Conservation (phyloP, 2,888 invertebrate species). For the Thereva nobilitata region DNA sequence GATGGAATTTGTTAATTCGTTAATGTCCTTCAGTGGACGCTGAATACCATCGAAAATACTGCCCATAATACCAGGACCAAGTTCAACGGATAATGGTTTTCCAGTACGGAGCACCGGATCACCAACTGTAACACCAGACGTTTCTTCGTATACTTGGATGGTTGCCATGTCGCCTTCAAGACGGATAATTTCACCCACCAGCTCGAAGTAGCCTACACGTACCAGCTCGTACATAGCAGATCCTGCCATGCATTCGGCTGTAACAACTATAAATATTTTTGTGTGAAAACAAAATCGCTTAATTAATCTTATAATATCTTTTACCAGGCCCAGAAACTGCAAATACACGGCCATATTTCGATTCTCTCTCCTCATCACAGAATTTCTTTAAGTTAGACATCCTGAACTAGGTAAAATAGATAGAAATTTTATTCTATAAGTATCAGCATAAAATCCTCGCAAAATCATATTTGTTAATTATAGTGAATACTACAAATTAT, state of each 20-base stretch:
- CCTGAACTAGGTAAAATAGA: constrained; percentile 22
- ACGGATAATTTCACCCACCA: constrained; percentile 99
- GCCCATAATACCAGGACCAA: constrained; percentile 98
- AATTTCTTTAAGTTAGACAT: constrained; percentile 75
- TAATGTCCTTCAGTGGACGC: constrained; percentile 95
- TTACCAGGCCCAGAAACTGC: constrained; percentile 98
- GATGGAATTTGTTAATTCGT: constrained; percentile 90
- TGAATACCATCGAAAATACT: constrained; percentile 99
- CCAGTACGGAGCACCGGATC: constrained; percentile 98
- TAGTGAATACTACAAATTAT: too few relatives aligned
- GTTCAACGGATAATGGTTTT: constrained; percentile 97
- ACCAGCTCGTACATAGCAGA: constrained; percentile 99
- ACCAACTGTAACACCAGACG: constrained; percentile 98
- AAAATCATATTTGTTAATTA: background rate
- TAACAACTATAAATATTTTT: constrained; percentile 76
- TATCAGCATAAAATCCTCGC: background rate
- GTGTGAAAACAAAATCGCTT: constrained; percentile 3
- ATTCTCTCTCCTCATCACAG: constrained; percentile 83
- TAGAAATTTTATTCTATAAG: background rate
- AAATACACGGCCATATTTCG: constrained; percentile 90
- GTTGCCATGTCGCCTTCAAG: constrained; percentile 99
- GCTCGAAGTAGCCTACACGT: constrained; percentile 95
- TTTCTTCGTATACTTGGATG: constrained; percentile 97
- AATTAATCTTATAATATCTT: constrained; percentile 33
- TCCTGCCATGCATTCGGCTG: constrained; percentile 98